Evolutionary conservation across 2,888 invertebrate species (phyloP).

Genomic region (Pseudococcus viburni): DNA sequence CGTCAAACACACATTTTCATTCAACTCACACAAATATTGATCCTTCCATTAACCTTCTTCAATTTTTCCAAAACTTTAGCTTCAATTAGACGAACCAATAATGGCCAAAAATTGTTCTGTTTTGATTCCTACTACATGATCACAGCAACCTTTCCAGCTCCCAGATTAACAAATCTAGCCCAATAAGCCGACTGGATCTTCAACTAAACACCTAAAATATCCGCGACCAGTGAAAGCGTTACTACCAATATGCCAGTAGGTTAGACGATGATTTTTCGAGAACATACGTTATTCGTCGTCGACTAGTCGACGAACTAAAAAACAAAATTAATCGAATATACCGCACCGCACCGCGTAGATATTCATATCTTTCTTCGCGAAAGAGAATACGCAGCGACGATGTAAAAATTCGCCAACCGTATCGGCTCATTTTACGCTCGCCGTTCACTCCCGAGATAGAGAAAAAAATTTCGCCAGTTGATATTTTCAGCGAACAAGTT

Average conservation of each 20-base stretch:
- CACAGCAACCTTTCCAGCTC: too few species aligned
- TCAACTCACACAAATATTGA: too few species aligned
- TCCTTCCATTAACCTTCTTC: too few species aligned
- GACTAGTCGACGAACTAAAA: neutral
- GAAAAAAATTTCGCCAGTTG: conserved; percentile 52
- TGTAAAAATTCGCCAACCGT: conserved; percentile 26
- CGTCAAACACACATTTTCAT: too few species aligned
- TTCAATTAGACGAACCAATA: too few species aligned
- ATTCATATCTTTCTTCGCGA: neutral
- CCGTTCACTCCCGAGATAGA: conserved; percentile 30
- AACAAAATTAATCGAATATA: neutral
- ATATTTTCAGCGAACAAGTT: conserved; percentile 55
- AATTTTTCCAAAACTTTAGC: too few species aligned
- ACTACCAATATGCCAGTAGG: neutral
- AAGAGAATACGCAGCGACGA: neutral
- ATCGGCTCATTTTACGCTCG: neutral
- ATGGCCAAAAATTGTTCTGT: too few species aligned
- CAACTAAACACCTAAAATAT: conserved; percentile 14
- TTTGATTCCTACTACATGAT: too few species aligned
- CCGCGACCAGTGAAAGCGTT: neutral
- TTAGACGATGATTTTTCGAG: neutral
- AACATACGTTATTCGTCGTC: neutral
- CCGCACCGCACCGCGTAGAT: neutral
- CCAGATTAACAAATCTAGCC: neutral
- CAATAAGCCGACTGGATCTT: neutral